phyloP scores from a whole-genome alignment of 2,888 invertebrate genomes.

The Drosophila pseudotakahashii region DNA sequence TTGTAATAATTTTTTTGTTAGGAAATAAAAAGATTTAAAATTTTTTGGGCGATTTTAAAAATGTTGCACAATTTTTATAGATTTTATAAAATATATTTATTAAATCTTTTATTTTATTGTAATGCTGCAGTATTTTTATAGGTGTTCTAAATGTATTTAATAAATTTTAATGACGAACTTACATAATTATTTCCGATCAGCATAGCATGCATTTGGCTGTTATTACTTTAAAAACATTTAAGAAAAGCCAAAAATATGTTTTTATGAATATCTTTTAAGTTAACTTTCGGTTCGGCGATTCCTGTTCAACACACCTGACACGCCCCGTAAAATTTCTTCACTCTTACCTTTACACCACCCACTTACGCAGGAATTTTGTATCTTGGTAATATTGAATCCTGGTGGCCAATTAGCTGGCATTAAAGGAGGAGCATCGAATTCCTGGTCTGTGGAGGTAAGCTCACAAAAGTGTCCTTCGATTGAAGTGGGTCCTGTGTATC shows the following conservation, averaged over 20 bases:
- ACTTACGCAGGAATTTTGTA: constrained; percentile 13
- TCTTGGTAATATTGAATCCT: constrained; percentile 12
- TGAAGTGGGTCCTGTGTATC: constrained; percentile 12
- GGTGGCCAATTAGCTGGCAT: constrained; percentile 17
- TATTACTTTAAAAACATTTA: not conserved
- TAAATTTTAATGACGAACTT: too few species aligned
- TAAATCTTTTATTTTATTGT: too few species aligned
- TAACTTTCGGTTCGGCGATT: not conserved
- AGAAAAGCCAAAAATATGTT: constrained; percentile 1
- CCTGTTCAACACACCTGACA: constrained; percentile 11
- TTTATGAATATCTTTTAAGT: not conserved
- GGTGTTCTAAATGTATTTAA: too few species aligned
- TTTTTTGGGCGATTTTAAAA: too few species aligned
- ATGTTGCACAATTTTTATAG: too few species aligned
- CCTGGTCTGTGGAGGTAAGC: constrained; percentile 34
- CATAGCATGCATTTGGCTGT: not conserved
- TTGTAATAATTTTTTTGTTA: too few species aligned
- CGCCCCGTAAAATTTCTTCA: not conserved
- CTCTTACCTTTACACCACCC: constrained; percentile 3
- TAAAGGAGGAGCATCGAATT: constrained; percentile 15
- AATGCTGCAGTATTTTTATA: too few species aligned
- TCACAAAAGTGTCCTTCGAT: constrained; percentile 23
- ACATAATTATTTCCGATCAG: not conserved
- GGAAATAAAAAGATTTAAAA: too few species aligned
- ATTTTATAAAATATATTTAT: too few species aligned